Base-by-base conservation (phyloP, 2,888 invertebrate species). In the Diachrysia chrysitis region DNA sequence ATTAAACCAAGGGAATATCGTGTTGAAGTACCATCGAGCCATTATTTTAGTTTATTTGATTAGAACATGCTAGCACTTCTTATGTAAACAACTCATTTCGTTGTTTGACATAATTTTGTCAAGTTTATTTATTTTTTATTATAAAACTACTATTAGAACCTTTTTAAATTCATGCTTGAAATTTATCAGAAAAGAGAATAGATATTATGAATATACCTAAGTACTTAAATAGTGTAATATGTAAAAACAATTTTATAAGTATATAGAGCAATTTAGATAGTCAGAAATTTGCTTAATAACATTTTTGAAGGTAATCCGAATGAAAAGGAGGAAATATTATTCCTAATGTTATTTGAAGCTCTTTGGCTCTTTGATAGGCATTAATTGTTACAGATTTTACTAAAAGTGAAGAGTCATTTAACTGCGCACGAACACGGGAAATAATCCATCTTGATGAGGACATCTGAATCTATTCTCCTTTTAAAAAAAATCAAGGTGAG, bases 1-100 rank as follows among this genome's bases (percentile, higher is more conserved):
- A 63, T 78, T 77, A 69, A 90, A 87, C 71, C 87, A 83, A 68
- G 83, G 71, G 63, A 81, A 78, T 42, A 93, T 66, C 75, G 84
- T 92, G 69, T 76, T 85, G 4, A 88, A 75, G 42, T 90, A 82
- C 88, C 90, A 90, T 61, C 82, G 83, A 78, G 92, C 88, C 93
- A 93, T 93, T 64, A 57, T 71, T 74, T 63, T 14, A 29, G 64
- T 62, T 54, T 23, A 48, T 35, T 58, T 35, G 66, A 64, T 72
- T 37, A 63, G 59, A 58, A 69, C 55, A 68, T 70, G 62, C 48
- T 46, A 48, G 46, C 35, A 42, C 17, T 21, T 62, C 57, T 58
- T 73, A 76, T 76, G 78, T 80, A 78, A 78, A 75, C 73, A 83
- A 74, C 25, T 32, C 64, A 62, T 61, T 19, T 4, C 57, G 23